Percentiles rank a stretch among this genome's conserved stretches.
These are phyloP conservation scores for Conger conger DNA, from an alignment of 2,113 vertebrate genomes.

Conservation along the genomic window DNA sequence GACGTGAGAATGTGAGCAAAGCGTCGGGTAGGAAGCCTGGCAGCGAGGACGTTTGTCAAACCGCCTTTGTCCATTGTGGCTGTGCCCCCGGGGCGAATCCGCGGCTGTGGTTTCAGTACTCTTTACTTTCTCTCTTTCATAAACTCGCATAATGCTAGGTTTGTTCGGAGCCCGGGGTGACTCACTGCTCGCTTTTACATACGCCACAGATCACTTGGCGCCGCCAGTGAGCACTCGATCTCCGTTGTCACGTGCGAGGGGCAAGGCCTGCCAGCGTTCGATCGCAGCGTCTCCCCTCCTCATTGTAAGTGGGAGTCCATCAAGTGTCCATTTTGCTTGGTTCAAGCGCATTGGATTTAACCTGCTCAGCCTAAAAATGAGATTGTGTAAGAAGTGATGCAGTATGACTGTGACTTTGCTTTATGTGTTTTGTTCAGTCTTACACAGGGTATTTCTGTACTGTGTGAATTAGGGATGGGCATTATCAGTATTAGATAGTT, in stretches of 20 bases:
- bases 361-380: background rate
- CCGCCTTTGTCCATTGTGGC: background rate
- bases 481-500: too few relatives aligned
- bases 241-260: too few relatives aligned
- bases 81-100: background rate
- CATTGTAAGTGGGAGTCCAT: background rate
- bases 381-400: background rate
- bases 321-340: background rate
- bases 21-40: background rate
- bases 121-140: background rate
- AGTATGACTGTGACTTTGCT: background rate
- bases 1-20: background rate
- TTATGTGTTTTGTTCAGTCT: background rate
- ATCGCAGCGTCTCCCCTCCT: too few relatives aligned
- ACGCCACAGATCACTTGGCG: background rate
- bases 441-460: background rate
- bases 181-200: slow-evolving; percentile 11
- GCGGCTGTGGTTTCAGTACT: background rate
- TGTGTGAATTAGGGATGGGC: background rate
- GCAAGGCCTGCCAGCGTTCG: too few relatives aligned
- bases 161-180: background rate
- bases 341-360: background rate
- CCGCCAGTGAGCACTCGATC: background rate
- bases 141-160: background rate
- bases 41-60: background rate